Evolutionary conservation across 2,797 vertebrate genomes (phyloP).

Genomic region (Picus viridis): DNA sequence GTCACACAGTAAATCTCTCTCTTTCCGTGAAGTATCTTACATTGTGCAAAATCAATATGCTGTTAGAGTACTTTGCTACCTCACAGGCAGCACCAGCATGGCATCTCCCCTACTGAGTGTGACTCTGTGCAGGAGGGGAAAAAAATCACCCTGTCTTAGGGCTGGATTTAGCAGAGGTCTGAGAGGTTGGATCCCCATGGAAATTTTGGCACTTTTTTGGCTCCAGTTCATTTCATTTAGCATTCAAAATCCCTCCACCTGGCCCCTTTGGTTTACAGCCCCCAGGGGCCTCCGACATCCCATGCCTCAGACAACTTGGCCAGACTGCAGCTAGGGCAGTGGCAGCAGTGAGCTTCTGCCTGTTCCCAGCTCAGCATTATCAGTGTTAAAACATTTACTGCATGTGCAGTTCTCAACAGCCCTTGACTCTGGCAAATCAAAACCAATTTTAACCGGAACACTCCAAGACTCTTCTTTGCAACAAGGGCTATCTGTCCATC

Average conservation of each 20-base stretch:
- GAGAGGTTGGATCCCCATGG: background rate
- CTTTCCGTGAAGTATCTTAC: background rate
- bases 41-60: constrained; percentile 39
- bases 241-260: background rate
- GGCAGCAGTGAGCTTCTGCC: background rate
- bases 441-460: constrained; percentile 67
- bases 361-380: constrained; percentile 45
- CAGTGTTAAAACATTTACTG: constrained; percentile 65
- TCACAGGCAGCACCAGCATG: background rate
- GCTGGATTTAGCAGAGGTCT: background rate
- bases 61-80: constrained; percentile 20
- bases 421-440: constrained; percentile 66
- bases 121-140: background rate
- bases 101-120: background rate
- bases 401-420: constrained; percentile 59
- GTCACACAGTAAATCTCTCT: constrained; percentile 51
- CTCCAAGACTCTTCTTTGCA: constrained; percentile 57
- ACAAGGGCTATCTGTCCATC: constrained; percentile 32
- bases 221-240: background rate
- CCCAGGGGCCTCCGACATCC: background rate
- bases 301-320: constrained; percentile 6
- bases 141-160: background rate
- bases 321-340: background rate
- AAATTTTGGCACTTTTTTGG: background rate
- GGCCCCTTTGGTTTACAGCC: background rate